A percentile compares a stretch with the other conserved stretches of the same genome.
phyloP scores from a whole-genome alignment of 2,797 vertebrate genomes.

The Scyliorhinus canicula region DNA sequence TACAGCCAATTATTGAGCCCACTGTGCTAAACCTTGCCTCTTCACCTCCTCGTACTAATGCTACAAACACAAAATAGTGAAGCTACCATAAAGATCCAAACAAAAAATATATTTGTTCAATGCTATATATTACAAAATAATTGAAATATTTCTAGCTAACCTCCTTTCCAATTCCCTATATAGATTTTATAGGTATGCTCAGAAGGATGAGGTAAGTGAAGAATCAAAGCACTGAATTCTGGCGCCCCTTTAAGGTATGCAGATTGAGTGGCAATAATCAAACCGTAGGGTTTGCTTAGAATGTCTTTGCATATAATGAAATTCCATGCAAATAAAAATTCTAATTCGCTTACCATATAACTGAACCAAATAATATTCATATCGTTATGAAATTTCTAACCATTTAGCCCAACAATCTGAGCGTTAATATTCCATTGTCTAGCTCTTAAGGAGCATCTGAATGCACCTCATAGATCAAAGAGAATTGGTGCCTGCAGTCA shows the following conservation, averaged over 20 bases:
- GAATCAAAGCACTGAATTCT: neutral
- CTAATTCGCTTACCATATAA: neutral
- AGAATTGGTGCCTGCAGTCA: neutral
- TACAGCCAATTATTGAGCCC: too few relatives aligned
- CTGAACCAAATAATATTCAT: neutral
- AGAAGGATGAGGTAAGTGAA: neutral
- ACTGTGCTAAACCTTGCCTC: too few relatives aligned
- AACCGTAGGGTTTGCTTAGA: neutral
- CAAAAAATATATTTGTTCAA: neutral
- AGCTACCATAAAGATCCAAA: neutral
- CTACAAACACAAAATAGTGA: neutral
- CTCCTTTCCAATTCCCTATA: neutral
- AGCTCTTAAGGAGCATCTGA: slow-evolving; percentile 28
- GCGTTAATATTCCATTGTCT: slow-evolving; percentile 15
- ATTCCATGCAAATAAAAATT: neutral
- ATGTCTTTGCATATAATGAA: neutral
- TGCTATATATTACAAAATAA: neutral
- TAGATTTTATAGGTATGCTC: neutral
- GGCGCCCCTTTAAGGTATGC: neutral
- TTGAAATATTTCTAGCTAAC: neutral
- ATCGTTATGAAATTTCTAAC: neutral
- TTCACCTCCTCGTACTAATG: neutral
- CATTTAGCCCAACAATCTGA: neutral
- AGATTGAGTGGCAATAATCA: neutral
- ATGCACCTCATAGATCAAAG: slow-evolving; percentile 30